Evolutionary conservation across 2,888 invertebrate species (phyloP).

Genomic region (Troilus luridus): DNA sequence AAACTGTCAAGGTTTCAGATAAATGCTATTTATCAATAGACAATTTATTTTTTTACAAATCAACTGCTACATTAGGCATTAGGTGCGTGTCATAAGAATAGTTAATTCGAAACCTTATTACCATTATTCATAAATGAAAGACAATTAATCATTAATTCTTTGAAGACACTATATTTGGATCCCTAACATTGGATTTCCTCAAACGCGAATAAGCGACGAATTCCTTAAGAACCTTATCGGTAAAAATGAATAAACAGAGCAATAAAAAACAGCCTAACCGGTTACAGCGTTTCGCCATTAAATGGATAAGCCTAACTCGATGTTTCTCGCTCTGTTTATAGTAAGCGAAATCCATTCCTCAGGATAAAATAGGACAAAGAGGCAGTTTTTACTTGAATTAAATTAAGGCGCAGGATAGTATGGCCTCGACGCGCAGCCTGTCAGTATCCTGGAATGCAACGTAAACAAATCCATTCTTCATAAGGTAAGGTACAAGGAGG

Average conservation of each 20-base stretch:
- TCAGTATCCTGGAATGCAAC: not conserved
- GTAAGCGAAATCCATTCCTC: not conserved
- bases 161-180: not conserved
- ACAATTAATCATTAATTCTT: not conserved
- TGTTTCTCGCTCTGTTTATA: not conserved
- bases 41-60: not conserved
- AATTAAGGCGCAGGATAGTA: not conserved
- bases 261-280: not conserved
- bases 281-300: constrained; percentile 4
- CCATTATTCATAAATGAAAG: not conserved
- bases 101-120: not conserved
- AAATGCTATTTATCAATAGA: not conserved
- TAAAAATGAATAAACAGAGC: not conserved
- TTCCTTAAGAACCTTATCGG: not conserved
- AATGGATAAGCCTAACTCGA: not conserved
- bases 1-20: not conserved
- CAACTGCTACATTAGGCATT: not conserved
- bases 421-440: not conserved
- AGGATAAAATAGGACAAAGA: not conserved
- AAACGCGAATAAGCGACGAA: not conserved
- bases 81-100: not conserved
- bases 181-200: not conserved
- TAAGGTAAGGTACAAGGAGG: not conserved
- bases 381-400: not conserved
- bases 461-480: constrained; percentile 41